Percentiles rank a stretch among this genome's conserved stretches.
phyloP scores from a whole-genome alignment of 2,797 vertebrate genomes.

The Lerista edwardsae region DNA sequence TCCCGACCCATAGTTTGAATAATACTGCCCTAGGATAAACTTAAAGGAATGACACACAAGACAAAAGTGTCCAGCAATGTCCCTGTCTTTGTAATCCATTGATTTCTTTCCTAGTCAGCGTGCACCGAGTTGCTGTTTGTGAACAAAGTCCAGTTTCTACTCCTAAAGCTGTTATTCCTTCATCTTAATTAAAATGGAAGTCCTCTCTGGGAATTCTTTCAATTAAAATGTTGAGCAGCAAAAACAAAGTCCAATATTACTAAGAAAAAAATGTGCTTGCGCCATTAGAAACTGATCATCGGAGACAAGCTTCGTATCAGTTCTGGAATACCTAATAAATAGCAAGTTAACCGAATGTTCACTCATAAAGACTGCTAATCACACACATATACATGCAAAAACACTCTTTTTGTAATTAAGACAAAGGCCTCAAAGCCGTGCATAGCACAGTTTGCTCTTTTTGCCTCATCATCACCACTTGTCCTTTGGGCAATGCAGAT shows the following conservation, averaged over 20 bases:
- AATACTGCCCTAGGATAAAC: not conserved
- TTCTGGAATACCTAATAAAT: conserved; percentile 13
- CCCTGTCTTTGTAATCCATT: not conserved
- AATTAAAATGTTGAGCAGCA: conserved; percentile 5
- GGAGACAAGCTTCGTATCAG: conserved; percentile 21
- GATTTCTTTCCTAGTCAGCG: conserved; percentile 23
- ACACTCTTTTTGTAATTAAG: not conserved
- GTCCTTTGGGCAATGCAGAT: not conserved
- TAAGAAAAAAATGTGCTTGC: conserved; percentile 4
- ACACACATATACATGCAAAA: not conserved
- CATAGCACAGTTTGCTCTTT: not conserved
- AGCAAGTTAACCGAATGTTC: not conserved
- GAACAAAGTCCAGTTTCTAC: conserved; percentile 24
- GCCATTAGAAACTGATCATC: conserved; percentile 11
- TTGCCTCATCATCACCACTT: not conserved
- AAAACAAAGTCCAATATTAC: not conserved
- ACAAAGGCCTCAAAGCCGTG: not conserved
- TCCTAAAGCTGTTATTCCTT: conserved; percentile 42
- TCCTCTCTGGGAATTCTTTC: conserved; percentile 15
- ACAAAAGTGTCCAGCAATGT: not conserved
- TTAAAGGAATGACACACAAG: not conserved
- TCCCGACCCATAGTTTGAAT: too few relatives aligned
- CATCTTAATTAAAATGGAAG: conserved; percentile 39
- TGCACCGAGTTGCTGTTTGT: not conserved
- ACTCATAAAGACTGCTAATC: not conserved